Conservation (phyloP, 2,888 invertebrate genomes). For the Auanema sp. region DNA sequence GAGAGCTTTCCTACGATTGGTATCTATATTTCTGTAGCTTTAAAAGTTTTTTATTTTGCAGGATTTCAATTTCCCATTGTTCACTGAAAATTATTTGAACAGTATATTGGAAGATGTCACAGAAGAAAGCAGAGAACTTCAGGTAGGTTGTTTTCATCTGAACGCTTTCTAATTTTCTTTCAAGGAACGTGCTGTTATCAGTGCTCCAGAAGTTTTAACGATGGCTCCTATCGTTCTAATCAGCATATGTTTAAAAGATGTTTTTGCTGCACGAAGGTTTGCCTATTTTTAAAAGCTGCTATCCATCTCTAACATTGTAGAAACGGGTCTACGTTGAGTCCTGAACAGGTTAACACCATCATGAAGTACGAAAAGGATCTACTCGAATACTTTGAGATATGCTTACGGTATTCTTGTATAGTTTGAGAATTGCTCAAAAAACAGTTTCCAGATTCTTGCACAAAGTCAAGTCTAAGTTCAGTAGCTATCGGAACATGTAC, state of each 20-base stretch:
- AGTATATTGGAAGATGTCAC: conserved; percentile 10
- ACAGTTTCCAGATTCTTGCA: conserved; percentile 18
- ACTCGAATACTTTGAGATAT: conserved; percentile 1
- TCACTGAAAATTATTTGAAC: conserved; percentile 75
- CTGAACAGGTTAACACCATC: too few relatives aligned
- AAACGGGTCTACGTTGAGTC: too few relatives aligned
- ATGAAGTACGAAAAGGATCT: background rate
- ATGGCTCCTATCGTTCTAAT: background rate
- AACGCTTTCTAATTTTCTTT: background rate
- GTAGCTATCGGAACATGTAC: conserved; percentile 4
- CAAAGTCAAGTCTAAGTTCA: conserved; percentile 11
- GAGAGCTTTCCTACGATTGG: conserved; percentile 77
- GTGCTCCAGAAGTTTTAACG: too few relatives aligned
- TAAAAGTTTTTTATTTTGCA: too few relatives aligned
- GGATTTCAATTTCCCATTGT: conserved; percentile 77
- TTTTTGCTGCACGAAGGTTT: conserved; percentile 17
- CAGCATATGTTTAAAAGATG: background rate
- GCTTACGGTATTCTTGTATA: conserved; percentile 67
- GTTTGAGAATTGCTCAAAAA: too few relatives aligned
- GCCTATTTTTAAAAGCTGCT: background rate
- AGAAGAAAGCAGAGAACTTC: background rate
- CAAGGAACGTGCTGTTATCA: background rate
- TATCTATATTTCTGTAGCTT: background rate
- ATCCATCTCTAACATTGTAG: too few relatives aligned
- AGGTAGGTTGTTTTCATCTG: conserved; percentile 8